Base-by-base conservation (phyloP, 2,113 vertebrate genomes). In the Heliornis fulica region DNA sequence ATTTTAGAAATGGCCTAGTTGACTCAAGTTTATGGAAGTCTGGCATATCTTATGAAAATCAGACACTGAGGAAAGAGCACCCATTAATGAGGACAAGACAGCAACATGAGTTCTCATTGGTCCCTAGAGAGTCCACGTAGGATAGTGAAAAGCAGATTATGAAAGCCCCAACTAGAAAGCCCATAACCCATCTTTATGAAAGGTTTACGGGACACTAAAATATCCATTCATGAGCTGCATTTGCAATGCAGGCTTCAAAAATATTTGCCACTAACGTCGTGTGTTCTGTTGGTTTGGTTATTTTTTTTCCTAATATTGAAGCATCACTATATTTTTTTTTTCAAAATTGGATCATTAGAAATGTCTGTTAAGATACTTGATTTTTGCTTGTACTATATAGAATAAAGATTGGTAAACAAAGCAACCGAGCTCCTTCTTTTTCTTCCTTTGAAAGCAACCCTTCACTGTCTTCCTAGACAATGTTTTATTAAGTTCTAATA, bases 41-140 rank as follows among this genome's bases (percentile, higher is more conserved):
- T 76, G 43, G 25, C 34, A n/a, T 15, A 53, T 14, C 25, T 15
- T 56, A n/a, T 5, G n/a, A 60, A 89, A 93, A 60, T 54, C 41
- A 43, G 38, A 54, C 19, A 40, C 28, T 43, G 25, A 84, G 6
- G 38, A 57, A 92, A 75, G 36, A 84, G 11, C 21, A 48, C 1
- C 5, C 60, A 11, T 12, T 61, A 46, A 11, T 56, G 11, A 90
- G 7, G 13, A 36, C 38, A 64, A 68, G 29, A 34, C 14, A 65
- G 6, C 2, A 51, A 16, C 14, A 28, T 11, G 10, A 57, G 20
- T 57, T 65, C 20, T 53, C 26, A 32, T 38, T 48, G 74, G 15
- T 61, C 8, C 10, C 28, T 32, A 41, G 13, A 53, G 22, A 80
- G 88, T 56, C 56, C 10, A 48, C 0, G 0, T 8, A 31, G 2